Percentiles rank a stretch among this genome's conserved stretches.
Conservation (phyloP, 2,797 vertebrate species). For the Xenopus petersii region DNA sequence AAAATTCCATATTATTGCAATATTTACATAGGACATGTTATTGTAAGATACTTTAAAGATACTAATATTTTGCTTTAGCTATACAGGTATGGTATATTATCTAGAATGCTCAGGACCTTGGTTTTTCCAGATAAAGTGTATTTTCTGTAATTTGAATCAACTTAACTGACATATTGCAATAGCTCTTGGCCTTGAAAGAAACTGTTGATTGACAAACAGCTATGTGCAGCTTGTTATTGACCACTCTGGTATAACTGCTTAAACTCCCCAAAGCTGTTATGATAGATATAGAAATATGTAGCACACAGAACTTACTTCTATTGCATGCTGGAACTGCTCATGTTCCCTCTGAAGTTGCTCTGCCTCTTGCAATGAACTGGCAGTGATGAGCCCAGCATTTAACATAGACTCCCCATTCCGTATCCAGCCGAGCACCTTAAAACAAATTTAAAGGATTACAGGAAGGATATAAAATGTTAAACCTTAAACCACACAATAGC, state of each 20-base stretch:
- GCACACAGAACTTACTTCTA: constrained; percentile 75
- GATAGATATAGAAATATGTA: not conserved
- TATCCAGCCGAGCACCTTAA: constrained; percentile 95
- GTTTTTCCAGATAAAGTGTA: no score
- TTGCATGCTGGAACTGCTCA: constrained; percentile 97
- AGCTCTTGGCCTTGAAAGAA: constrained; percentile 88
- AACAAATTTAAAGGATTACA: not conserved
- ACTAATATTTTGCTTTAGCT: no score
- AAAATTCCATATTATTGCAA: no score
- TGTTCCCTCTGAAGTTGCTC: constrained; percentile 95
- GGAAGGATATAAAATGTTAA: not conserved
- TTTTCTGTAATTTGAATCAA: constrained; percentile 54
- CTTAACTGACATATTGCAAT: constrained; percentile 96
- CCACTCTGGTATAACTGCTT: no score
- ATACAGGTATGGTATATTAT: no score
- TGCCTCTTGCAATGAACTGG: constrained; percentile 93
- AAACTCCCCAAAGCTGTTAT: no score
- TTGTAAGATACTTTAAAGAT: no score
- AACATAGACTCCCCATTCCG: constrained; percentile 97
- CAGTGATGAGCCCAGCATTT: constrained; percentile 93
- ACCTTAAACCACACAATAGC: constrained; percentile 1
- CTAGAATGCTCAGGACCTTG: no score
- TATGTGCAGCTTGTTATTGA: no score
- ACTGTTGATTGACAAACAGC: no score
- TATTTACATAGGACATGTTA: no score